Evolutionary conservation across 1,140 invertebrate genomes (phyloP), one percentile per base, ranked within the genome.

Genomic region (Polyergus mexicanus): DNA sequence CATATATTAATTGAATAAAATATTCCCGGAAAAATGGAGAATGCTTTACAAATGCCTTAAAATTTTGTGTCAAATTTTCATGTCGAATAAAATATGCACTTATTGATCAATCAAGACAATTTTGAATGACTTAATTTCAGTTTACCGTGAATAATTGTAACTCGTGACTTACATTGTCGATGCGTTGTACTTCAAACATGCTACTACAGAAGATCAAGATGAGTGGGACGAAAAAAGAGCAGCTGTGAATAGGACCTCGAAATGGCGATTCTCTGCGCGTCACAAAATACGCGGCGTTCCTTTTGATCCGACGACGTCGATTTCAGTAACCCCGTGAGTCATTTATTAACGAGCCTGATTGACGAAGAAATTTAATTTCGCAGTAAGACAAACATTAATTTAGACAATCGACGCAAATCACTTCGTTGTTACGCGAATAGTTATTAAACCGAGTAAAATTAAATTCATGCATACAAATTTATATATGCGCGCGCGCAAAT

Each of bases 261-360:
- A 94, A 93, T 93, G 91, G 90, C 92, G 90, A 92, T 93, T 93
- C 86, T 86, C 81, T 88, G 86, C 88, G 84, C 90, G 87, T 92
- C 88, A 88, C 68, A 66, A 87, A 72, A 86, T 65, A 25, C 77
- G 74, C 25, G 35, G 38, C 76, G 62, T 84, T 76, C 47, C 71
- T 81, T 81, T 77, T 54, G 69, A 84, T 32, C 63, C 38, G 38
- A 32, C 72, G 11, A 51, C 58, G 25, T 63, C 74, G 25, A 66
- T 85, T 80, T 80, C 60, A 62, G 35, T 66, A 38, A 68, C 38
- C 54, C 78, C 3, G 16, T 62, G 68, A 83, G 32, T 63, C 54
- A 72, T 83, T 83, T 74, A 72, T 83, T 83, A 72, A 60, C 78
- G 32, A 47, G 35, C 38, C 25, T 35, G 56, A 83, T 74, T 47